Evolutionary conservation across 2,888 invertebrate species (phyloP), one percentile per base, ranked within the genome.

Genomic region (Galerucella pusilla): DNA sequence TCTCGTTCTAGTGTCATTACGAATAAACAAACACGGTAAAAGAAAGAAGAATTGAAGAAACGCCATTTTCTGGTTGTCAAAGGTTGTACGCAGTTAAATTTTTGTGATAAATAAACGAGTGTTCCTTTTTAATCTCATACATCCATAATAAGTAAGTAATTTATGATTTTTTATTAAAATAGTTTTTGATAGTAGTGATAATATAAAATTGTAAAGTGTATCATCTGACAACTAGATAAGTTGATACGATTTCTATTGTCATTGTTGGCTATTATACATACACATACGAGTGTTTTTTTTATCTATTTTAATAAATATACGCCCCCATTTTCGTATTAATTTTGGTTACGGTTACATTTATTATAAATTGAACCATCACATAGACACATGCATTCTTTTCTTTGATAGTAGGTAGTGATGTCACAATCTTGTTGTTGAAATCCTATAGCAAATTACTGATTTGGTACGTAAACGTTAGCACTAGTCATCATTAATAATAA

Each of bases 81-180:
- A 77, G 72, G 73, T 80, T 78, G 80, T 81, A 83, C 84, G 84
- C 83, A 83, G 80, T 83, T 79, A 82, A 82, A 83, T 81, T 81
- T 77, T 77, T 73, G 79, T 82, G 80, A 71, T 75, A 68, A 78
- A 75, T 42, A 42, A 71, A 54, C 70, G 14, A 69, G 67, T 76
- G 73, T 75, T 59, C 11, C 68, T 65, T 75, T 69, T 25, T 60
- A 64, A 67, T 68, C 45, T 69, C 61, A 61, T 65, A 73, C 54
- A 68, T 73, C 60, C 35, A 61, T 72, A 52, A 74, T 70, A 70
- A 66, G 78, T 79, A 72, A 79, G 77, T 77, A 61, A 52, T 45
- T 61, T 67, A 68, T 16, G 11, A 46, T 60, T 12, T 14, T 46
- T 49, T 67, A 57, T 14, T 16, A 45, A 28, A 65, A 25, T 42